phyloP scores from a whole-genome alignment of 2,113 vertebrate genomes.

The Percopsis transmontana region DNA sequence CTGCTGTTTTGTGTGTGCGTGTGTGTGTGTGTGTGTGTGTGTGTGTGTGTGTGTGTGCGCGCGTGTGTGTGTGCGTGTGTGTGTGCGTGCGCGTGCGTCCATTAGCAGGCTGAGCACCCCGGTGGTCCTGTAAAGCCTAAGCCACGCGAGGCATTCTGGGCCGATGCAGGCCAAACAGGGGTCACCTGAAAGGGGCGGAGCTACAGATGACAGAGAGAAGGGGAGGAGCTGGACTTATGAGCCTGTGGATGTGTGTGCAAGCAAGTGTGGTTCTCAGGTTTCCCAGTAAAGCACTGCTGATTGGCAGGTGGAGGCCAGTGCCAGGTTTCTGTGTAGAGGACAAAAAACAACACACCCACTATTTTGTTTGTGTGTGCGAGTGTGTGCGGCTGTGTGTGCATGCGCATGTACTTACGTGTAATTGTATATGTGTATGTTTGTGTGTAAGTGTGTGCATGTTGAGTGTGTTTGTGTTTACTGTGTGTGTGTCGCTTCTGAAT shows the following conservation, averaged over 20 bases:
- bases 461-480: neutral
- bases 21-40: too few relatives aligned
- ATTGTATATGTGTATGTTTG: neutral
- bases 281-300: conserved; percentile 43
- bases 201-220: neutral
- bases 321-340: conserved; percentile 42
- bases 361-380: too few relatives aligned
- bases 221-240: neutral
- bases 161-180: conserved; percentile 3
- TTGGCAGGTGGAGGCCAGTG: conserved; percentile 40
- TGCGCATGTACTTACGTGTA: conserved; percentile 22
- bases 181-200: conserved; percentile 7
- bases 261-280: conserved; percentile 30
- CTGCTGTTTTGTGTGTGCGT: conserved; percentile 7
- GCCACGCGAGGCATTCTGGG: neutral
- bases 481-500: conserved; percentile 45
- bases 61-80: conserved; percentile 5
- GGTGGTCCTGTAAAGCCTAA: conserved; percentile 10
- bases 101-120: neutral
- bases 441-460: neutral
- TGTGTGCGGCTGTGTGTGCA: conserved; percentile 11
- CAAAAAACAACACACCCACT: conserved; percentile 40
- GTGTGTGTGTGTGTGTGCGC: conserved; percentile 15
- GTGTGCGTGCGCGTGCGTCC: conserved; percentile 4
- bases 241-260: conserved; percentile 3